phyloP scores from a whole-genome alignment of 2,113 vertebrate genomes.

The Chroicocephalus ridibundus region DNA sequence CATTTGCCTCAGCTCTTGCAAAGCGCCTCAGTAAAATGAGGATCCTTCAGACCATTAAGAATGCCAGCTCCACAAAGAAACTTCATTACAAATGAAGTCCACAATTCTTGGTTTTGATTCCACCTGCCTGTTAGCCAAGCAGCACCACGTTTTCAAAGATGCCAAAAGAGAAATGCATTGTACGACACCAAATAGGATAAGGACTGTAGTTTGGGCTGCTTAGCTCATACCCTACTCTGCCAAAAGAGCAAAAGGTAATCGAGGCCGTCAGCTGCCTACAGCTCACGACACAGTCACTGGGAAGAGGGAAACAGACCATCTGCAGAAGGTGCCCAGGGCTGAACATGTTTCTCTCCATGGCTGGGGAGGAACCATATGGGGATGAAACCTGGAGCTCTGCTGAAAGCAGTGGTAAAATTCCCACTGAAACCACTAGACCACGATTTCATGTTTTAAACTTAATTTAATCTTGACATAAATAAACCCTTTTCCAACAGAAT shows the following conservation, averaged over 20 bases:
- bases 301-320: neutral
- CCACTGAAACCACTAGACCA: neutral
- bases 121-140: neutral
- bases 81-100: neutral
- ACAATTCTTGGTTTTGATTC: neutral
- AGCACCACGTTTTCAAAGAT: neutral
- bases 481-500: neutral
- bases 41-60: neutral
- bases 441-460: neutral
- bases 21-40: neutral
- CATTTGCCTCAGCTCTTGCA: slow-evolving; percentile 48
- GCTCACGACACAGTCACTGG: neutral
- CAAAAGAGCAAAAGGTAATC: neutral
- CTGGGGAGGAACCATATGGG: neutral
- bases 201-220: neutral
- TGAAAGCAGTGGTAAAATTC: neutral
- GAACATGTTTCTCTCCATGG: neutral
- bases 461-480: neutral
- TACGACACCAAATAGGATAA: neutral
- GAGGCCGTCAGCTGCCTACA: neutral
- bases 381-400: neutral
- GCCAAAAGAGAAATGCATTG: neutral
- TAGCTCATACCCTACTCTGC: neutral
- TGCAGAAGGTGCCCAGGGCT: neutral
- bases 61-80: neutral